Evolutionary conservation across 2,113 vertebrate species (phyloP).

Genomic region (Oreotrochilus melanogaster): DNA sequence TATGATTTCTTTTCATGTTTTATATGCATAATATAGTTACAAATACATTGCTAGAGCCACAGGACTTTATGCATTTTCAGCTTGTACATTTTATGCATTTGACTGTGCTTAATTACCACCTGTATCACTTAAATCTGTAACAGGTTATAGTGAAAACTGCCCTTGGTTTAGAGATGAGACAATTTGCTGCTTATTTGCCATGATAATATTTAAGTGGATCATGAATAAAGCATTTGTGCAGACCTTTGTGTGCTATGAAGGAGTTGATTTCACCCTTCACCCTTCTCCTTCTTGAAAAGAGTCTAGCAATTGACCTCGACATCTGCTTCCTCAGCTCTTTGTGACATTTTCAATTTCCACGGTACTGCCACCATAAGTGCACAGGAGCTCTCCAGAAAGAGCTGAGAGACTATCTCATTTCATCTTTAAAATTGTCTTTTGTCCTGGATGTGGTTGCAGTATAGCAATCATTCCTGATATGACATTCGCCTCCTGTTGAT

Average conservation of each 20-base stretch:
- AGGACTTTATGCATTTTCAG: background rate
- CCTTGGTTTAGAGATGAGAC: background rate
- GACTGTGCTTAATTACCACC: background rate
- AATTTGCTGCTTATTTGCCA: background rate
- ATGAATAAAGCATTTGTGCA: background rate
- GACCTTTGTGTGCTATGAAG: background rate
- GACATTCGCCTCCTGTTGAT: background rate
- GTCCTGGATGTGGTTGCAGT: background rate
- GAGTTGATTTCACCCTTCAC: background rate
- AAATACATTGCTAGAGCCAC: background rate
- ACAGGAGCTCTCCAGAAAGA: background rate
- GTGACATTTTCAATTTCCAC: background rate
- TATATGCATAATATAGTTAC: background rate
- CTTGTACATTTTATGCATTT: background rate
- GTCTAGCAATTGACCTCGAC: background rate
- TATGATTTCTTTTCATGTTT: background rate
- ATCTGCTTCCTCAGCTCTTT: background rate
- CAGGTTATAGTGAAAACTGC: background rate
- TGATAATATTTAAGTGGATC: background rate
- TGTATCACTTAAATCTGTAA: background rate
- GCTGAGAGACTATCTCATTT: background rate
- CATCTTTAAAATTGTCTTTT: background rate
- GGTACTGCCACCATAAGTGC: background rate
- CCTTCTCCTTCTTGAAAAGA: background rate
- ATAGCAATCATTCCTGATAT: background rate